phyloP scores from a whole-genome alignment of 2,888 invertebrate species.

The Polymixis lichenea region DNA sequence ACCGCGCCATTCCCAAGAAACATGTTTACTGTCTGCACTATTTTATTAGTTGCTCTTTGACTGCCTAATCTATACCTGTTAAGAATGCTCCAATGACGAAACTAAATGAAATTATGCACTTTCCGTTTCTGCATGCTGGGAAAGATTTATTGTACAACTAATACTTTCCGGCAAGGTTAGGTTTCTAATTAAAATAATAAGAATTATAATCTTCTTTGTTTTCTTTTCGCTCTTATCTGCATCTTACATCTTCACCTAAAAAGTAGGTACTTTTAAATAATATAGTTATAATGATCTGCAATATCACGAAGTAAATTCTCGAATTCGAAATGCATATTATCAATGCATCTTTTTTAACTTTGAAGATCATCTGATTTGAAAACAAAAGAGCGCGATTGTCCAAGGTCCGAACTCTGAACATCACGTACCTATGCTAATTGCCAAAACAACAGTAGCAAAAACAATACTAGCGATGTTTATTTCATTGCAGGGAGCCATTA shows the following conservation, averaged over 20 bases:
- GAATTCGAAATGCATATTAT: constrained; percentile 1
- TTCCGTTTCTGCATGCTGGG: not conserved
- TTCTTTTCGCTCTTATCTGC: not conserved
- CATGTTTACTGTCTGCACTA: constrained; percentile 16
- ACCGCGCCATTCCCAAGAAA: not conserved
- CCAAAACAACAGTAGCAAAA: constrained; percentile 54
- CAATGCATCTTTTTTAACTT: not conserved
- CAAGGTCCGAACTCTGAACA: constrained; percentile 41
- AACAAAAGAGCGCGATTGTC: constrained; percentile 14
- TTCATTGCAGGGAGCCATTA: constrained; percentile 44
- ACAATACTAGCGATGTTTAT: constrained; percentile 44
- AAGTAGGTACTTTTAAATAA: not conserved
- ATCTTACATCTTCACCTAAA: not conserved
- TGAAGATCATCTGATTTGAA: not conserved
- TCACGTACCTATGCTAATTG: constrained; percentile 19
- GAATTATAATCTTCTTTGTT: not conserved
- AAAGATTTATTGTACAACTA: not conserved
- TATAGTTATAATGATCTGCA: not conserved
- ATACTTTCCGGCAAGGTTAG: not conserved
- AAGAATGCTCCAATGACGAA: not conserved
- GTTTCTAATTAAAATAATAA: not conserved
- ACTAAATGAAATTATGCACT: constrained; percentile 1
- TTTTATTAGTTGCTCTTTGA: constrained; percentile 27
- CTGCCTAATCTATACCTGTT: constrained; percentile 4
- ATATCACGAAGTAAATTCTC: not conserved